phyloP scores from a whole-genome alignment of 2,113 vertebrate genomes.

The Puffinus mauretanicus region DNA sequence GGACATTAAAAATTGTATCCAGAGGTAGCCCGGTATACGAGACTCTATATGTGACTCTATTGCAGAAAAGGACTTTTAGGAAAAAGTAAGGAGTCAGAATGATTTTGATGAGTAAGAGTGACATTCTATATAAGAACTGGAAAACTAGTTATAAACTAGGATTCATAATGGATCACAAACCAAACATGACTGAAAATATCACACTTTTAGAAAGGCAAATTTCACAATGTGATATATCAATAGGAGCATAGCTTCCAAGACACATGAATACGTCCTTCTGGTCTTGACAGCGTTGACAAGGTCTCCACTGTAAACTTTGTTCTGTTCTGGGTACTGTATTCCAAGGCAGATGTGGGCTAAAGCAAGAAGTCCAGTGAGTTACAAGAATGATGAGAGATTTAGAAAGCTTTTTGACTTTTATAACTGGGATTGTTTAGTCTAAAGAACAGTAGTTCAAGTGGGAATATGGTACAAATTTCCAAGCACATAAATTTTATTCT shows the following conservation, averaged over 20 bases:
- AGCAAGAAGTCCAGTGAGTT: not conserved
- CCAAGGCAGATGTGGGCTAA: not conserved
- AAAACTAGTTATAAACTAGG: not conserved
- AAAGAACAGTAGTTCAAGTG: not conserved
- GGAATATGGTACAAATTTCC: not conserved
- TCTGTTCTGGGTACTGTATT: not conserved
- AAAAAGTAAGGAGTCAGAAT: not conserved
- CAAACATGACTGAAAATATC: not conserved
- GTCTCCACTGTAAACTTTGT: not conserved
- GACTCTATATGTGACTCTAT: not conserved
- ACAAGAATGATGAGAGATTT: not conserved
- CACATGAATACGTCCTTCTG: not conserved
- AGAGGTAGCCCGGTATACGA: not conserved
- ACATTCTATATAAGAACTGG: not conserved
- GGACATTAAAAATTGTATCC: not conserved
- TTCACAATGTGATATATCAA: not conserved
- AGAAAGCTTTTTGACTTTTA: not conserved
- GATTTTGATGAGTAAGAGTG: not conserved
- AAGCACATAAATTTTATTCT: not conserved
- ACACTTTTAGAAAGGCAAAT: not conserved
- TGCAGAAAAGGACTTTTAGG: not conserved
- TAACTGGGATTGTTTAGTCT: not conserved
- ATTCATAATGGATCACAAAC: not conserved
- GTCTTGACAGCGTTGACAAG: not conserved
- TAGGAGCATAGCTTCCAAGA: not conserved